These are phyloP conservation scores for Drosophila lutescens DNA, from an alignment of 2,888 invertebrate genomes.

Conservation along the genomic window DNA sequence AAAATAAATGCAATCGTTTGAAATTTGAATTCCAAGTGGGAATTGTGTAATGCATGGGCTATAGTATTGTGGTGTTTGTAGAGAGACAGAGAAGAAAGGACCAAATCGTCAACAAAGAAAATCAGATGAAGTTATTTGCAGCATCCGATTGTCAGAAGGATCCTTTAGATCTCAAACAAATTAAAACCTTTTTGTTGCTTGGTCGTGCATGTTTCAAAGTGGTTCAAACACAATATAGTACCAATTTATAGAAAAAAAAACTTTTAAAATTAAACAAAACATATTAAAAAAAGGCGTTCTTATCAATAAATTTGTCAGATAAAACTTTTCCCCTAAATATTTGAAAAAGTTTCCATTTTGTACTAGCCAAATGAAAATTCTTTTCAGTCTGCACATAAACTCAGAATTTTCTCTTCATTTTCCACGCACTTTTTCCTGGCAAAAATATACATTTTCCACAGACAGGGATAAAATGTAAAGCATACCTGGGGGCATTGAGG, in stretches of 20 bases:
- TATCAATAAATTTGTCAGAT: no score
- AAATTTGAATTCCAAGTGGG: conserved; percentile 51
- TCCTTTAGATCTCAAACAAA: background rate
- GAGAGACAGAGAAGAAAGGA: background rate
- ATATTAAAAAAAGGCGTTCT: no score
- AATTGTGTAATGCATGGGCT: conserved; percentile 31
- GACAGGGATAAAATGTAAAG: conserved; percentile 10
- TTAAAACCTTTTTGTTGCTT: background rate
- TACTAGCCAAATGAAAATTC: background rate
- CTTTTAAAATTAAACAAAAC: no score
- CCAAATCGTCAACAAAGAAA: background rate
- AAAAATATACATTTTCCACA: background rate
- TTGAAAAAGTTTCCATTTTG: no score
- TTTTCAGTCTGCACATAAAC: background rate
- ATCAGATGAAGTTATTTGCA: conserved; percentile 30
- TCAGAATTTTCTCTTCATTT: background rate
- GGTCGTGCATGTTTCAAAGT: no score
- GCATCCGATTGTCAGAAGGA: conserved; percentile 18
- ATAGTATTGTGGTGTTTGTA: background rate
- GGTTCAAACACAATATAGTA: no score
- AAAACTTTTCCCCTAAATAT: no score
- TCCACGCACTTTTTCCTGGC: background rate
- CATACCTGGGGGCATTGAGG: conserved; percentile 25
- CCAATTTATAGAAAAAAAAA: no score
- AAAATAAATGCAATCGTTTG: conserved; percentile 49